phyloP scores from a whole-genome alignment of 2,888 invertebrate genomes.

The Dysmachus trigonus region DNA sequence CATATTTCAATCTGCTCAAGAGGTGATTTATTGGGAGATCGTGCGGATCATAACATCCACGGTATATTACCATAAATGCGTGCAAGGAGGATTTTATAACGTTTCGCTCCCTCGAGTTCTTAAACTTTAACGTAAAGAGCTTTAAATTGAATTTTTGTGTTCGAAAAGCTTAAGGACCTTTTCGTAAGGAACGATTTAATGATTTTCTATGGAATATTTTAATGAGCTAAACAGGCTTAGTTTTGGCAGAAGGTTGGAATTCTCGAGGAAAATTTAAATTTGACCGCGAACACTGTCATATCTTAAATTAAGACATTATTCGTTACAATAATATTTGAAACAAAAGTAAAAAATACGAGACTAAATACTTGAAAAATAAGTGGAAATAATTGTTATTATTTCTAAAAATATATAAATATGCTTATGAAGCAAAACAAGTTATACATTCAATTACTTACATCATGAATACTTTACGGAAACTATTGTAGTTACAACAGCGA shows the following conservation, averaged over 20 bases:
- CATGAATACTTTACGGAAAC: too few species aligned
- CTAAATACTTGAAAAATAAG: not conserved
- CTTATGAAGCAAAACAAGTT: too few species aligned
- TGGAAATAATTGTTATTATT: too few species aligned
- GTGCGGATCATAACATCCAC: constrained; percentile 1
- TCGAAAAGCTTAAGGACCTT: not conserved
- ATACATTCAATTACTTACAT: too few species aligned
- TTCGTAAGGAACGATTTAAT: not conserved
- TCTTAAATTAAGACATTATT: not conserved
- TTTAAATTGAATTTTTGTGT: not conserved
- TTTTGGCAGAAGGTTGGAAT: not conserved
- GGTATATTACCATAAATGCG: not conserved
- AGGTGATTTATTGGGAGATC: constrained; percentile 3
- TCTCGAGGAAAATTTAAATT: not conserved
- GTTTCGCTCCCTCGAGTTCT: not conserved
- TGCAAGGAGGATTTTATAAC: not conserved
- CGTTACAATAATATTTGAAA: too few species aligned
- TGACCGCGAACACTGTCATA: too few species aligned
- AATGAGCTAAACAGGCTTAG: not conserved
- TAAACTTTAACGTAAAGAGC: not conserved
- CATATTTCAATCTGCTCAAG: constrained; percentile 28
- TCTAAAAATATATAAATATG: too few species aligned
- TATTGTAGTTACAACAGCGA: too few species aligned
- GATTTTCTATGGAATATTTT: not conserved
- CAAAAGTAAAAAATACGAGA: not conserved